phyloP scores from a whole-genome alignment of 2,797 vertebrate genomes.

The Jordanella pulchra region DNA sequence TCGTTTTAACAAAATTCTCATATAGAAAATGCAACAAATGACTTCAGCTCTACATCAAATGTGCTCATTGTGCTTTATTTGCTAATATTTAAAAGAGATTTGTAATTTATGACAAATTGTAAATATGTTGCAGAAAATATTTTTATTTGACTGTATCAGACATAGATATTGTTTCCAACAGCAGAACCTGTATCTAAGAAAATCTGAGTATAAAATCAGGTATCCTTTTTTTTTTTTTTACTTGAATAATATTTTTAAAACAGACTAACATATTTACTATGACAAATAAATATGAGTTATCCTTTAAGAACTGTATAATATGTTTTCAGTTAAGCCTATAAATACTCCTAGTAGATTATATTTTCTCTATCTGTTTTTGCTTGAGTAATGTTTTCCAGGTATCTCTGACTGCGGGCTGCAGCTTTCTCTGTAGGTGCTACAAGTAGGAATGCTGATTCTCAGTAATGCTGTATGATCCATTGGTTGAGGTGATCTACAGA shows the following conservation, averaged over 20 bases:
- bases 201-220: too few relatives aligned
- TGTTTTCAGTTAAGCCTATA: constrained; percentile 2
- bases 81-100: background rate
- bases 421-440: constrained; percentile 13
- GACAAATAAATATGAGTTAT: background rate
- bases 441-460: constrained; percentile 40
- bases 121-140: background rate
- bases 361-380: constrained; percentile 14
- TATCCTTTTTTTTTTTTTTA: background rate
- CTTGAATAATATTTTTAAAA: background rate
- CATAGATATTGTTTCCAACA: background rate
- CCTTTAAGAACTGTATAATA: constrained; percentile 3
- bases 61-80: too few relatives aligned
- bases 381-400: constrained; percentile 17
- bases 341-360: background rate
- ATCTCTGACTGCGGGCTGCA: constrained; percentile 5
- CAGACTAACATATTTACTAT: background rate
- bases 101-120: background rate
- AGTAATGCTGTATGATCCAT: constrained; percentile 36
- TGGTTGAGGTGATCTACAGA: constrained; percentile 18
- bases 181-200: background rate
- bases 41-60: too few relatives aligned
- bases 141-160: background rate
- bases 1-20: background rate
- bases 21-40: background rate